These are phyloP conservation scores for Allolobophora icterica DNA, from an alignment of 2,888 invertebrate genomes.

Conservation along the genomic window DNA sequence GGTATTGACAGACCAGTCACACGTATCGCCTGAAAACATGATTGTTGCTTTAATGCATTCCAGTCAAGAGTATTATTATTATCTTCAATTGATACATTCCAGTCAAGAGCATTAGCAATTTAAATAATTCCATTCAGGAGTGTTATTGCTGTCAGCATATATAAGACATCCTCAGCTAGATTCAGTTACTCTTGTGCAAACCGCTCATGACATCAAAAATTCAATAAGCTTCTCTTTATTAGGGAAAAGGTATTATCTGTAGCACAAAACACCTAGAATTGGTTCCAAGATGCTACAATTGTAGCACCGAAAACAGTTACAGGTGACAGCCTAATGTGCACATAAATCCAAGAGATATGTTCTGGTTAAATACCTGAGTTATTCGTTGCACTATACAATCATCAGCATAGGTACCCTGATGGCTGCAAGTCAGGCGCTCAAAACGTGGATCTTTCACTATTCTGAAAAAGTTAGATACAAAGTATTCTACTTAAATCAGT, in stretches of 20 bases:
- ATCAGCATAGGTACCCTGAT: slow-evolving; percentile 98
- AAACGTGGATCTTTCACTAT: slow-evolving; percentile 94
- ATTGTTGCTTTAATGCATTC: no score
- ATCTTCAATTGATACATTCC: no score
- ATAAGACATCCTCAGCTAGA: no score
- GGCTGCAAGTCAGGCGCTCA: slow-evolving; percentile 88
- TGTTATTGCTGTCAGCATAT: no score
- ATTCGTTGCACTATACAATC: slow-evolving; percentile 95
- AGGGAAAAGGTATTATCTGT: no score
- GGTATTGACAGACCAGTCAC: no score
- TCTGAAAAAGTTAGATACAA: slow-evolving; percentile 55
- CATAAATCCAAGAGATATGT: not conserved
- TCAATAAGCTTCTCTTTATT: not conserved
- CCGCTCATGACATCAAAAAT: not conserved
- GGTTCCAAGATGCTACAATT: not conserved
- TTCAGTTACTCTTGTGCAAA: not conserved
- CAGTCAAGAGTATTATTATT: no score
- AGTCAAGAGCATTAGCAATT: no score
- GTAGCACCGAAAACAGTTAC: not conserved
- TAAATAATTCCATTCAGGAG: no score
- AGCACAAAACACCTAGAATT: not conserved
- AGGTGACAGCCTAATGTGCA: not conserved
- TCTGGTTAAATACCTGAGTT: slow-evolving; percentile 72
- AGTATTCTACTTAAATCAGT: not conserved
- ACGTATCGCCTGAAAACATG: no score